A percentile compares a stretch with the other conserved stretches of the same genome.
phyloP scores from a whole-genome alignment of 2,888 invertebrate species.

The Oegoconia quadripuncta region DNA sequence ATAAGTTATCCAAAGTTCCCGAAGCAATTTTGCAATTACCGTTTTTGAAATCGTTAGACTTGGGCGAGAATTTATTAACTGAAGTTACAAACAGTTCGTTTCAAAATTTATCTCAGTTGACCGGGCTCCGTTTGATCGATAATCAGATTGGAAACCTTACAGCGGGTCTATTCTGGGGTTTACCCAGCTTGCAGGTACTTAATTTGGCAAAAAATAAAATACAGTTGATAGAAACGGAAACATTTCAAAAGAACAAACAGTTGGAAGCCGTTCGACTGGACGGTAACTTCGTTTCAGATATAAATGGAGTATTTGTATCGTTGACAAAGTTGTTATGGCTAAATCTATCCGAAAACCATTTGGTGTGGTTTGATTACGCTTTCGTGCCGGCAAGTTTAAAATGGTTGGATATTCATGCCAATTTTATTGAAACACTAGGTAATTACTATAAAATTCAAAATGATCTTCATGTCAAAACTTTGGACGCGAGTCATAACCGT shows the following conservation, averaged over 20 bases:
- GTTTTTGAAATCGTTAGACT: constrained; percentile 91
- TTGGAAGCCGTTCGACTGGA: constrained; percentile 93
- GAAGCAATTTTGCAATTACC: constrained; percentile 89
- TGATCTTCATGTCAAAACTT: constrained; percentile 87
- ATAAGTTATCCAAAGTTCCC: constrained; percentile 90
- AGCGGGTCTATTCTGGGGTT: constrained; percentile 91
- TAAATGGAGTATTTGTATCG: constrained; percentile 93
- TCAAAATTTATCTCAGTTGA: constrained; percentile 90
- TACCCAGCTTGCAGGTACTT: constrained; percentile 89
- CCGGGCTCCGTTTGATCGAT: constrained; percentile 92
- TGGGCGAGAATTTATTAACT: constrained; percentile 94
- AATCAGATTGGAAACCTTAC: constrained; percentile 93
- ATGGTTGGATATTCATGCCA: constrained; percentile 94
- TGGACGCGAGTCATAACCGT: constrained; percentile 94
- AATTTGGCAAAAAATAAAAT: constrained; percentile 95
- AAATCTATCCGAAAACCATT: constrained; percentile 93
- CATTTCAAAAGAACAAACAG: constrained; percentile 90
- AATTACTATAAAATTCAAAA: constrained; percentile 93
- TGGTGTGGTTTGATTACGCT: constrained; percentile 96
- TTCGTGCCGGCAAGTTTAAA: constrained; percentile 92
- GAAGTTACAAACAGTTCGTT: constrained; percentile 91
- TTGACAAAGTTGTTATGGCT: constrained; percentile 90
- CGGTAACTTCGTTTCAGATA: constrained; percentile 91
- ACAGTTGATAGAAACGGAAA: constrained; percentile 89
- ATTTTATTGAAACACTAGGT: constrained; percentile 90